These are phyloP conservation scores for Oscheius sp. DNA, from an alignment of 2,888 invertebrate genomes.

Conservation along the genomic window DNA sequence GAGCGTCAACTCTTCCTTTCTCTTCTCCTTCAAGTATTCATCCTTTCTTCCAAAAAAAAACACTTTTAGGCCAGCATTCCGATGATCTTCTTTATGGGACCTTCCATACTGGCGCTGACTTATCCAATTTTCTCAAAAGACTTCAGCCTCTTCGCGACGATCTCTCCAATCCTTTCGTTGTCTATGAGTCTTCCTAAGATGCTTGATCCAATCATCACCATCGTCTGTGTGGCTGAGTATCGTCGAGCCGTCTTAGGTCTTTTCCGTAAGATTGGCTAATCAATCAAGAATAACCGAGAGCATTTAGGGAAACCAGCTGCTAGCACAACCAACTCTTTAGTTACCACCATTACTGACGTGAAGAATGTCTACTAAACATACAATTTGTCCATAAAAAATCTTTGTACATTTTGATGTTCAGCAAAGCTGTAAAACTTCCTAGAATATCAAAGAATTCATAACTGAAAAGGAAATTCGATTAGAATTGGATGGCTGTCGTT, in stretches of 20 bases:
- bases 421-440: too few relatives aligned
- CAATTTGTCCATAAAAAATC: too few relatives aligned
- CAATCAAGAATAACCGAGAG: too few relatives aligned
- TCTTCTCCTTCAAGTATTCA: neutral
- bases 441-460: too few relatives aligned
- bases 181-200: neutral
- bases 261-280: neutral
- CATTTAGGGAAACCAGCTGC: too few relatives aligned
- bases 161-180: neutral
- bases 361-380: too few relatives aligned
- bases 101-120: too few relatives aligned
- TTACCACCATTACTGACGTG: too few relatives aligned
- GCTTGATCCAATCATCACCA: slow-evolving; percentile 11
- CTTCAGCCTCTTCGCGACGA: neutral
- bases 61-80: neutral
- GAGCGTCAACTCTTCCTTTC: neutral
- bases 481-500: slow-evolving; percentile 53
- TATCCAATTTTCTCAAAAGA: slow-evolving; percentile 3
- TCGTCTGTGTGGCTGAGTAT: neutral
- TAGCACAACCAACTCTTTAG: too few relatives aligned
- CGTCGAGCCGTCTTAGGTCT: neutral
- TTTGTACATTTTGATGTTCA: too few relatives aligned
- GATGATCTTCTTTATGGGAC: too few relatives aligned
- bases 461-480: too few relatives aligned
- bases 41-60: neutral